phyloP scores from a whole-genome alignment of 2,888 invertebrate species.

The Ectemnius continuus region DNA sequence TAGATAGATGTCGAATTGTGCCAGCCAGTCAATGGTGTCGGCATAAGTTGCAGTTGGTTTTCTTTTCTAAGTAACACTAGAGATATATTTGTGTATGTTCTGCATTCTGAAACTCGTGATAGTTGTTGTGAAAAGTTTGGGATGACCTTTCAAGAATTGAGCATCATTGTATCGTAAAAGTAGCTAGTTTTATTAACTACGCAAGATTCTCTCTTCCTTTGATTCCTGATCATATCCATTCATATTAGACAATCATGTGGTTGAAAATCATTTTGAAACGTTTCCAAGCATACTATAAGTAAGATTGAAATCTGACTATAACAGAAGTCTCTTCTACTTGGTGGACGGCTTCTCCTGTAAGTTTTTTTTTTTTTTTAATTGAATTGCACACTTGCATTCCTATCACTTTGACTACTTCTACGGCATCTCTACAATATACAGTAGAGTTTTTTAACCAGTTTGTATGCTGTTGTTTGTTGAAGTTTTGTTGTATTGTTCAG shows the following conservation, averaged over 20 bases:
- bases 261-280: constrained; percentile 4
- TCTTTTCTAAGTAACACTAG: no score
- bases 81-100: no score
- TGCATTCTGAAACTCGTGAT: no score
- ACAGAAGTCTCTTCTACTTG: constrained; percentile 26
- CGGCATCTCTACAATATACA: constrained; percentile 19
- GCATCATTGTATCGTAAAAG: background rate
- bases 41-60: no score
- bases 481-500: constrained; percentile 40
- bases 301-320: constrained; percentile 22
- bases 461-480: constrained; percentile 58
- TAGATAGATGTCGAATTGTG: no score
- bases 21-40: no score
- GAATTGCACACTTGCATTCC: constrained; percentile 21
- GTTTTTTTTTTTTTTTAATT: constrained; percentile 13
- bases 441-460: constrained; percentile 26
- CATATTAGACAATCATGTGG: background rate
- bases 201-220: constrained; percentile 8
- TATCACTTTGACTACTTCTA: constrained; percentile 7
- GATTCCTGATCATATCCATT: constrained; percentile 27
- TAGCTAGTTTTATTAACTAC: constrained; percentile 15
- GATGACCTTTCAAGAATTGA: no score
- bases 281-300: constrained; percentile 13
- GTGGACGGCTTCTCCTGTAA: constrained; percentile 25
- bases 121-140: no score